Conservation (phyloP, 2,797 vertebrate genomes). For the Jordanella pulchra region DNA sequence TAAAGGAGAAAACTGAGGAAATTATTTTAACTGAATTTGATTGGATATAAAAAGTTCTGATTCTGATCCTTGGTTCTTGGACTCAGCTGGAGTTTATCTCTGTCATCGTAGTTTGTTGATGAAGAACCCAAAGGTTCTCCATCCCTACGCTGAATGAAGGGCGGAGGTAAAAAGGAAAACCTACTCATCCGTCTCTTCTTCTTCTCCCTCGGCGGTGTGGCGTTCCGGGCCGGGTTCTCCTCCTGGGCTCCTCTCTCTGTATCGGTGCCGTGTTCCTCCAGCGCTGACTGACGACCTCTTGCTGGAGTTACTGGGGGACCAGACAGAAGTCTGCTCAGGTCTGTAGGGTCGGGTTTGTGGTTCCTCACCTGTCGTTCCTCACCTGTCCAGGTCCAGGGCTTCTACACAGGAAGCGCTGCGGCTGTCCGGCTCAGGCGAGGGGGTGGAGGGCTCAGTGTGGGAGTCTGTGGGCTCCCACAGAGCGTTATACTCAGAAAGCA, state of each 20-base stretch:
- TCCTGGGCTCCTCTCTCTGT: constrained; percentile 6
- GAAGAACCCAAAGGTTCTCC: no score
- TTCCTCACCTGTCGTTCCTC: not conserved
- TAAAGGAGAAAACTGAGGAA: no score
- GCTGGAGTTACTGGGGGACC: constrained; percentile 32
- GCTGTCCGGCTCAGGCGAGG: constrained; percentile 1
- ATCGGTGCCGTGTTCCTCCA: not conserved
- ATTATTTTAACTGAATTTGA: no score
- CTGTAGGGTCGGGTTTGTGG: not conserved
- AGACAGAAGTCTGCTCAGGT: not conserved
- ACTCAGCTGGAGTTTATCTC: no score
- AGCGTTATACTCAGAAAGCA: constrained; percentile 57
- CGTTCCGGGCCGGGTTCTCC: constrained; percentile 12
- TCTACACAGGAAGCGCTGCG: constrained; percentile 31
- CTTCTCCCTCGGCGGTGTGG: constrained; percentile 11
- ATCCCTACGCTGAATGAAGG: no score
- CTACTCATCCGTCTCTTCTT: constrained; percentile 42
- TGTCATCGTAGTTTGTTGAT: no score
- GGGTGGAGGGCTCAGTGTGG: not conserved
- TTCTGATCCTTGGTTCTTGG: no score
- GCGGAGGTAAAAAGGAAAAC: constrained; percentile 5
- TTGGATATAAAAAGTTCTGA: no score
- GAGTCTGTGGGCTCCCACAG: constrained; percentile 59
- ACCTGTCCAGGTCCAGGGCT: constrained; percentile 63
- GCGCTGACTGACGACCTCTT: constrained; percentile 15